These are phyloP conservation scores for Phasia obesa DNA, from an alignment of 2,888 invertebrate species.

Conservation along the genomic window DNA sequence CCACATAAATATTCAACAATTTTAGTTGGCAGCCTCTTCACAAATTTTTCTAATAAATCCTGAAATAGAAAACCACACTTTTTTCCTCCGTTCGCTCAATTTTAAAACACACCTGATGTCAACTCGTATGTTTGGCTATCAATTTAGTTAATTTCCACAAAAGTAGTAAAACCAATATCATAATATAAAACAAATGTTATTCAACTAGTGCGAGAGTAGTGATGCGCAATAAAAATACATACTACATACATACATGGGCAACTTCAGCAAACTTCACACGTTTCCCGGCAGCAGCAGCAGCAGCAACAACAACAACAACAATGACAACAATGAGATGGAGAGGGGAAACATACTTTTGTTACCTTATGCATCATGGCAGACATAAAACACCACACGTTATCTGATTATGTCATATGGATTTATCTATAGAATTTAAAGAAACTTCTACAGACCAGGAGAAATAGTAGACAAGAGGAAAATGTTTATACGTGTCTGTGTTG, in stretches of 20 bases:
- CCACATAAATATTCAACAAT: slow-evolving; percentile 25
- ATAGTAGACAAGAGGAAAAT: too few species aligned
- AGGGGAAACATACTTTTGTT: background rate
- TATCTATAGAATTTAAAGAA: slow-evolving; percentile 18
- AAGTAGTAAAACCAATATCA: slow-evolving; percentile 53
- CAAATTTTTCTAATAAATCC: slow-evolving; percentile 31
- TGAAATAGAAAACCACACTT: slow-evolving; percentile 30
- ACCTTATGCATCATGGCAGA: background rate
- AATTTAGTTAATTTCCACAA: slow-evolving; percentile 68
- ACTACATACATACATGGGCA: background rate
- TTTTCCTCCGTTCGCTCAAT: slow-evolving; percentile 33
- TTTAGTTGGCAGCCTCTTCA: background rate
- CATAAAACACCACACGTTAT: slow-evolving; percentile 38
- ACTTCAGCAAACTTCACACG: slow-evolving; percentile 43
- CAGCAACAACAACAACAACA: background rate
- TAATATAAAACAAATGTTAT: slow-evolving; percentile 50
- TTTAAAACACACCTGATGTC: slow-evolving; percentile 58
- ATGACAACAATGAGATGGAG: too few species aligned
- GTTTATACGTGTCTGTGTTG: too few species aligned
- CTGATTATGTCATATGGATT: slow-evolving; percentile 62
- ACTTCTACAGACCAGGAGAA: background rate
- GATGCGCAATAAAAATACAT: background rate
- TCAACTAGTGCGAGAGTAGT: slow-evolving; percentile 22
- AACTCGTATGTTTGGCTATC: slow-evolving; percentile 59
- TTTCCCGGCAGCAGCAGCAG: slow-evolving; percentile 24